These are phyloP conservation scores for Chascanopsetta lugubris DNA, from an alignment of 2,113 vertebrate genomes.

Conservation along the genomic window DNA sequence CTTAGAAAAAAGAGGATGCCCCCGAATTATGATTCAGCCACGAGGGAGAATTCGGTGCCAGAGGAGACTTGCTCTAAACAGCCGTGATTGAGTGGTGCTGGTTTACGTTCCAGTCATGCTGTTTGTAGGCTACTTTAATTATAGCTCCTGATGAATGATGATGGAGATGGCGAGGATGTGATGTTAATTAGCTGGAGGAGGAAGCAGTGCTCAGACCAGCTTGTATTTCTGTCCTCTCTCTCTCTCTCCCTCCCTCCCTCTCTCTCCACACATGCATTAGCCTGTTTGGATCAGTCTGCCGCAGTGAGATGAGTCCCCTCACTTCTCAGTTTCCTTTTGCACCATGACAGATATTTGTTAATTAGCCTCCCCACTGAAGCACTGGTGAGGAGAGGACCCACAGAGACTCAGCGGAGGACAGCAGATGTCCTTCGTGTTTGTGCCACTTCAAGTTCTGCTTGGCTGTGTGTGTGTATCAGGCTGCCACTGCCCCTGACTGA, in stretches of 20 bases:
- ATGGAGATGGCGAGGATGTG: conserved; percentile 20
- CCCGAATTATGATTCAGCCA: conserved; percentile 67
- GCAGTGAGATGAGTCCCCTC: not conserved
- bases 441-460: conserved; percentile 42
- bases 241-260: not conserved
- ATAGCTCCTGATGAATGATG: conserved; percentile 56
- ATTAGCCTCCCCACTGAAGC: not conserved
- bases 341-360: conserved; percentile 6
- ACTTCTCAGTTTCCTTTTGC: not conserved
- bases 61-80: conserved; percentile 45
- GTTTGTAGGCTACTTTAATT: conserved; percentile 31
- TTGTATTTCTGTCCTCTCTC: not conserved
- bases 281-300: not conserved
- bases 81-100: conserved; percentile 17
- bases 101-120: conserved; percentile 35
- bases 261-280: too few species aligned
- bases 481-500: conserved; percentile 43
- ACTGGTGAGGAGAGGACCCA: conserved; percentile 7
- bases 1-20: conserved; percentile 61
- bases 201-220: conserved; percentile 5
- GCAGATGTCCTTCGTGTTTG: conserved; percentile 39
- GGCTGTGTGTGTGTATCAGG: conserved; percentile 46
- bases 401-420: conserved; percentile 25
- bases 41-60: conserved; percentile 30
- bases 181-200: not conserved